These are phyloP conservation scores for Drosophila histrio DNA, from an alignment of 2,888 invertebrate genomes.

Conservation along the genomic window DNA sequence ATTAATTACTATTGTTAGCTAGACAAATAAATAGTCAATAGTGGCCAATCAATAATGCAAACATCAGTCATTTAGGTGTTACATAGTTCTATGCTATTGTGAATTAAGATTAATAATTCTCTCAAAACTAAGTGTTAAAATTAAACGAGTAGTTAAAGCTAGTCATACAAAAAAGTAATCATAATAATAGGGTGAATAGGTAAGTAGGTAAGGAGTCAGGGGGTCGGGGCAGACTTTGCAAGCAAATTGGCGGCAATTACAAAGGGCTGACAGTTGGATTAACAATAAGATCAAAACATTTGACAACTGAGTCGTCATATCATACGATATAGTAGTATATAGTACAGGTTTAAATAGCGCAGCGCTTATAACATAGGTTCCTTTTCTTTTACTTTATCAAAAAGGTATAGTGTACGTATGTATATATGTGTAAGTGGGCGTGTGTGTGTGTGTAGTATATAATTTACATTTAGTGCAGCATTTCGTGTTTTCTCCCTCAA, in stretches of 20 bases:
- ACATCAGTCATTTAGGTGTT: slow-evolving; percentile 42
- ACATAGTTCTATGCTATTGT: slow-evolving; percentile 28
- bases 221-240: slow-evolving; percentile 45
- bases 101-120: slow-evolving; percentile 72
- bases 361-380: slow-evolving; percentile 53
- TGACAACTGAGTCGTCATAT: slow-evolving; percentile 51
- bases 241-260: slow-evolving; percentile 74
- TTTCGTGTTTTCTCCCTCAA: slow-evolving; percentile 5
- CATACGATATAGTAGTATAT: slow-evolving; percentile 52
- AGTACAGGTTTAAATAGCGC: slow-evolving; percentile 68
- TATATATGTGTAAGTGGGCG: slow-evolving; percentile 25
- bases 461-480: slow-evolving; percentile 64
- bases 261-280: slow-evolving; percentile 48
- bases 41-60: slow-evolving; percentile 47
- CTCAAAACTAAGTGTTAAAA: slow-evolving; percentile 73
- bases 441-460: slow-evolving; percentile 31
- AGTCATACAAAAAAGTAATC: slow-evolving; percentile 61
- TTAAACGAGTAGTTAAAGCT: slow-evolving; percentile 63
- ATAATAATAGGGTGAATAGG: slow-evolving; percentile 44
- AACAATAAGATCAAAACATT: slow-evolving; percentile 54
- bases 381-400: slow-evolving; percentile 1
- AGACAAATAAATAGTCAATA: slow-evolving; percentile 8
- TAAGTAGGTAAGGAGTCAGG: background rate
- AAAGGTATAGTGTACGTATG: slow-evolving; percentile 29
- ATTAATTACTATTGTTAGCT: slow-evolving; percentile 4